Conservation (phyloP, 2,113 vertebrate species). For the Neodon shergylaensis region DNA sequence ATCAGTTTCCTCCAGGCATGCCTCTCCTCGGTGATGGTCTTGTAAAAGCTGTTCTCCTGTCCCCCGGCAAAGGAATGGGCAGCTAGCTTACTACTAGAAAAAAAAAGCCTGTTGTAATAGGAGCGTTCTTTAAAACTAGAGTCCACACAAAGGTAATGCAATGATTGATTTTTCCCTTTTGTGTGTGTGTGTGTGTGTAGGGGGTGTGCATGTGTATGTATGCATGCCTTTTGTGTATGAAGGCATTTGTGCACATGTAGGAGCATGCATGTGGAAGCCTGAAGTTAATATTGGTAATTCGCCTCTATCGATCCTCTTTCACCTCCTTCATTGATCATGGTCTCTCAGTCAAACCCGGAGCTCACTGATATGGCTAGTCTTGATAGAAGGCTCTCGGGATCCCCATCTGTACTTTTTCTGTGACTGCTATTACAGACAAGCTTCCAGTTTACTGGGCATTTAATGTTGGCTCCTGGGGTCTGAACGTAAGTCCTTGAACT, state of each 20-base stretch:
- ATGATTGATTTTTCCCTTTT: conserved; percentile 1
- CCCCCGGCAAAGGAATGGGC: background rate
- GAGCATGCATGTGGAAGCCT: background rate
- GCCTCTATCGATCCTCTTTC: background rate
- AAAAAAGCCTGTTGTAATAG: conserved; percentile 44
- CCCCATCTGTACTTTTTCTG: background rate
- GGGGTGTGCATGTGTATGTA: background rate
- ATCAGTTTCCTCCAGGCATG: background rate
- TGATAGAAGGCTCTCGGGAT: background rate
- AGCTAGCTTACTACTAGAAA: conserved; percentile 35
- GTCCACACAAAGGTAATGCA: conserved; percentile 50
- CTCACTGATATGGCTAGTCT: background rate
- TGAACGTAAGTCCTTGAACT: background rate
- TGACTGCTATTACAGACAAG: background rate
- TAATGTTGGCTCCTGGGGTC: too few relatives aligned
- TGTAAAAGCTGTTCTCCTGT: conserved; percentile 26
- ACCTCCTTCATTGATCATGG: background rate
- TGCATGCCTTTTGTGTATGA: background rate
- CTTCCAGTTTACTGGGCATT: background rate
- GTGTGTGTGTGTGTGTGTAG: background rate
- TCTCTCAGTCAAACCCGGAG: background rate
- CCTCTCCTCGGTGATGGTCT: conserved; percentile 24
- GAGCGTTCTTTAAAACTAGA: conserved; percentile 50
- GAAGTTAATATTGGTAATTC: background rate
- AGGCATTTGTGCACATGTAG: background rate